A percentile compares a stretch with the other conserved stretches of the same genome.
phyloP scores from a whole-genome alignment of 2,888 invertebrate species.

The Corythucha ciliata region DNA sequence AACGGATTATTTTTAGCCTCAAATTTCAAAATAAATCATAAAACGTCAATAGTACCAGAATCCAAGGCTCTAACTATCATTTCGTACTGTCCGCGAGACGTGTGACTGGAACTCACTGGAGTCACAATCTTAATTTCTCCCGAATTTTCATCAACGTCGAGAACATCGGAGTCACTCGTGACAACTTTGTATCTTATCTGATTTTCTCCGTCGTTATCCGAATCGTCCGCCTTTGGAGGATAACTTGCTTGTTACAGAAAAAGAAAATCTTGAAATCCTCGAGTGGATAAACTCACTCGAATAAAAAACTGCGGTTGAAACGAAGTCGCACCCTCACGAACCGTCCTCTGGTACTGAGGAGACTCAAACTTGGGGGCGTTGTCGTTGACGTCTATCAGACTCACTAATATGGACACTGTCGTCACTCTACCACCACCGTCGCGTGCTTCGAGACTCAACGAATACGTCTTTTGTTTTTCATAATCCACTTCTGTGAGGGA shows the following conservation, averaged over 20 bases:
- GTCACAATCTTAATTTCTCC: conserved; percentile 60
- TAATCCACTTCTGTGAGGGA: conserved; percentile 52
- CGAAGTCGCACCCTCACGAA: conserved; percentile 62
- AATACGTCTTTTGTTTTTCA: conserved; percentile 69
- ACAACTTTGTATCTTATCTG: conserved; percentile 48
- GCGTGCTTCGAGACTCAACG: conserved; percentile 65
- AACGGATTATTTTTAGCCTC: no score
- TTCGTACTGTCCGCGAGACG: conserved; percentile 64
- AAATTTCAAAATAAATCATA: no score
- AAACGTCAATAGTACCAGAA: no score
- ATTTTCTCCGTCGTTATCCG: conserved; percentile 63
- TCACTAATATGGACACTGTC: conserved; percentile 59
- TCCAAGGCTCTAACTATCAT: conserved; percentile 59
- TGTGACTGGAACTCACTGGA: conserved; percentile 61
- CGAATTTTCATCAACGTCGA: conserved; percentile 55
- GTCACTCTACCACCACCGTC: conserved; percentile 70
- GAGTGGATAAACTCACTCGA: conserved; percentile 43
- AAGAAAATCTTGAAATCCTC: neutral
- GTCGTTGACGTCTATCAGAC: conserved; percentile 66
- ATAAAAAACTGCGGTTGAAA: conserved; percentile 74
- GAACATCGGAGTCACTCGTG: conserved; percentile 42
- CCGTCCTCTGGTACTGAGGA: conserved; percentile 60
- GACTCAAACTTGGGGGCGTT: conserved; percentile 64
- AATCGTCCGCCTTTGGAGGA: conserved; percentile 55
- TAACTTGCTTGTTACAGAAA: neutral